Evolutionary conservation across 1,140 invertebrate genomes (phyloP), one percentile per base, ranked within the genome.

Genomic region (Stenopsyche tienmushanensis): DNA sequence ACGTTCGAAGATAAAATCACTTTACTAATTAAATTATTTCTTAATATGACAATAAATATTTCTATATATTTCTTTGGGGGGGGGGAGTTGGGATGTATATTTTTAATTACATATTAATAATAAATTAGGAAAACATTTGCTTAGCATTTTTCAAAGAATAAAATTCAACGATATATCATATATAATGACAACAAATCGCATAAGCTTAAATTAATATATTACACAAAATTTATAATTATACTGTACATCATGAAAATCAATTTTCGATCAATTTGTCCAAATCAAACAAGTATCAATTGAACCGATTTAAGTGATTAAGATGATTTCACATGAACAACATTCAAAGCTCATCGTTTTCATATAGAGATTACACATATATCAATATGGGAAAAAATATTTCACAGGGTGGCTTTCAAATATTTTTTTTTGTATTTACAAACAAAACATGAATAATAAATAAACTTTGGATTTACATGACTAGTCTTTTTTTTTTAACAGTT

Each of bases 1-100:
- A 68, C 42, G 49, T 64, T 68, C 49, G 50, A 68, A 68, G 42
- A 68, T 64, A 68, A 52, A 60, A 54, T 64, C 60, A 64, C 54
- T 60, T 59, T 67, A 44, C 42, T 26, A 47, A 47, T 47, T 60
- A 57, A 41, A 41, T 34, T 34, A 34, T 34, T 34, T 34, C 13
- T 34, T 34, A 34, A 7, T 5, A 34, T 34, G 13, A 7, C 29
- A 34, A 34, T 34, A 34, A 34, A 34, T 34, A 34, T 34, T 34
- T 34, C 29, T n/a, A 47, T 47, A 47, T 15, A 47, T 9, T 8
- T 47, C 44, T 47, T 47, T 47, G 44, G 18, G 17, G 17, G 5
- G 29, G 29, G 29, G 29, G 13, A n/a, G n/a, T n/a, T n/a, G n/a
- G n/a, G n/a, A n/a, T n/a, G n/a, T n/a, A n/a, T n/a, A n/a, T n/a